Evolutionary conservation across 2,797 vertebrate species (phyloP).

Genomic region (Enteromius thamalakanensis): DNA sequence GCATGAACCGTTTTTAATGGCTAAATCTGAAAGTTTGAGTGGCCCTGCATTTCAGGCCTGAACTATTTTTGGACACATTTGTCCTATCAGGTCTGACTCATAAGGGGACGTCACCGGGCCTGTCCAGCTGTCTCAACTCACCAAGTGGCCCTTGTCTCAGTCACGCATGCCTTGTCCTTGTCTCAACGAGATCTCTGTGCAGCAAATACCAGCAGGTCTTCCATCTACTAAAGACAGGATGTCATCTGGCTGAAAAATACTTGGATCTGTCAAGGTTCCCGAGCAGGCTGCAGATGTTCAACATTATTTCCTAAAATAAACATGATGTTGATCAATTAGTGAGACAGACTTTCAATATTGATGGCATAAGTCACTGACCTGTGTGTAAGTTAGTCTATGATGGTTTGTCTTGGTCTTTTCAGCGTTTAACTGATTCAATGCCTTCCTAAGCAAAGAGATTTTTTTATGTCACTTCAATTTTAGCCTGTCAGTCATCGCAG

Average conservation of each 20-base stretch:
- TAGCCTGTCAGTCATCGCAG: not conserved
- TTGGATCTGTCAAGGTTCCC: constrained; percentile 23
- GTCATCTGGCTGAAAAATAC: not conserved
- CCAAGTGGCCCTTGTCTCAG: not conserved
- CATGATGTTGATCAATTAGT: constrained; percentile 59
- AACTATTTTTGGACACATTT: constrained; percentile 17
- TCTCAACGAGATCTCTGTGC: not conserved
- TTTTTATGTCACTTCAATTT: not conserved
- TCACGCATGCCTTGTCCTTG: not conserved
- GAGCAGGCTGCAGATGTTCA: constrained; percentile 33
- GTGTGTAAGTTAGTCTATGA: constrained; percentile 23
- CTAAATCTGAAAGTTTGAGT: not conserved
- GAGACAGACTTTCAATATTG: constrained; percentile 50
- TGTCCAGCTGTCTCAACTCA: constrained; percentile 28
- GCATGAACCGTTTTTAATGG: too few species aligned
- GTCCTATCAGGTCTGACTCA: constrained; percentile 25
- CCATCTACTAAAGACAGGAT: not conserved
- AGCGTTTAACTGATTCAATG: not conserved
- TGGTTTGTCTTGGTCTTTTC: not conserved
- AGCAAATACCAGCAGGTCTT: constrained; percentile 2
- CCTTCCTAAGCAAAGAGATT: not conserved
- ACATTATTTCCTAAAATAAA: constrained; percentile 55
- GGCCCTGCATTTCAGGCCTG: not conserved
- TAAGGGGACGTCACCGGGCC: not conserved
- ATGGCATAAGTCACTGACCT: constrained; percentile 49